Evolutionary conservation across 2,113 vertebrate genomes (phyloP).

Genomic region (human): GRCh38 chr12:82773001-82773500

Average conservation of each 20-base stretch:
- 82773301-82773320: slow-evolving; percentile 61
- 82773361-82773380: slow-evolving; percentile 50
- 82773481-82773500: too few species aligned
- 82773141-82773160: not conserved
- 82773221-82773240: slow-evolving; percentile 76
- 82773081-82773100: slow-evolving; percentile 43
- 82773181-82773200: slow-evolving; percentile 68
- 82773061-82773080: not conserved
- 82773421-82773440: slow-evolving; percentile 53
- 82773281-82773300: slow-evolving; percentile 46
- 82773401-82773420: slow-evolving; percentile 52
- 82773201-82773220: slow-evolving; percentile 63
- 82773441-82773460: slow-evolving; percentile 42
- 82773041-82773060: slow-evolving; percentile 41
- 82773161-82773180: slow-evolving; percentile 57
- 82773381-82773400: slow-evolving; percentile 51
- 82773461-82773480: too few species aligned
- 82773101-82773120: slow-evolving; percentile 57
- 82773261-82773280: slow-evolving; percentile 62
- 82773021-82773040: not conserved
- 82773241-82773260: slow-evolving; percentile 68
- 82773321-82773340: slow-evolving; percentile 67
- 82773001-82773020: slow-evolving; percentile 27
- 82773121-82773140: slow-evolving; percentile 40
- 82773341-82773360: slow-evolving; percentile 74